phyloP scores from a whole-genome alignment of 2,888 invertebrate species.

The Nowickia ferox region DNA sequence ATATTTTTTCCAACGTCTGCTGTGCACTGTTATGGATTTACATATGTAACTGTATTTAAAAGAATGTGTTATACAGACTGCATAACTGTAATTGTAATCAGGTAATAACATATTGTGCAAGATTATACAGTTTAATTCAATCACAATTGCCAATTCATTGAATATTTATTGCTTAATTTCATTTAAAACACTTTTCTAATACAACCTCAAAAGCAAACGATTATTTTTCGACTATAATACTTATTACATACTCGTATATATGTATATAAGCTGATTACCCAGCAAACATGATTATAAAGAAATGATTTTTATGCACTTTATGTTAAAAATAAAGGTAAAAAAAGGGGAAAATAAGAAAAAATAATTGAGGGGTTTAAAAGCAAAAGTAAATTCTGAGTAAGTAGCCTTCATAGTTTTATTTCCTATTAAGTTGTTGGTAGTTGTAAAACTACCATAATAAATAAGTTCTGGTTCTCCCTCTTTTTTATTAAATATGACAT shows the following conservation, averaged over 20 bases:
- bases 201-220: constrained; percentile 8
- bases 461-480: too few species aligned
- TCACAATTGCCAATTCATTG: constrained; percentile 27
- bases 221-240: background rate
- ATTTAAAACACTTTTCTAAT: constrained; percentile 32
- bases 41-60: background rate
- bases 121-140: constrained; percentile 4
- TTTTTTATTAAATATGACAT: too few species aligned
- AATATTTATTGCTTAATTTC: constrained; percentile 40
- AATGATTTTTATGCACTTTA: background rate
- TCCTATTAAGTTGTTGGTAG: too few species aligned
- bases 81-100: background rate
- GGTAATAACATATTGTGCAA: background rate
- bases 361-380: too few species aligned
- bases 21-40: constrained; percentile 9
- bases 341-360: too few species aligned
- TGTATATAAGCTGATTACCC: constrained; percentile 6
- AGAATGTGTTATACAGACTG: too few species aligned
- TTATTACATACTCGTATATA: too few species aligned
- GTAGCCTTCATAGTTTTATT: too few species aligned
- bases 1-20: constrained; percentile 2
- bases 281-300: constrained; percentile 9
- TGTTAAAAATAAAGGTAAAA: too few species aligned
- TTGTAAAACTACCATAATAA: too few species aligned
- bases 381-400: too few species aligned